Percentiles rank a stretch among this genome's conserved stretches.
Conservation (phyloP, 2,113 vertebrate species). For the Mesembrinibis cayennensis region DNA sequence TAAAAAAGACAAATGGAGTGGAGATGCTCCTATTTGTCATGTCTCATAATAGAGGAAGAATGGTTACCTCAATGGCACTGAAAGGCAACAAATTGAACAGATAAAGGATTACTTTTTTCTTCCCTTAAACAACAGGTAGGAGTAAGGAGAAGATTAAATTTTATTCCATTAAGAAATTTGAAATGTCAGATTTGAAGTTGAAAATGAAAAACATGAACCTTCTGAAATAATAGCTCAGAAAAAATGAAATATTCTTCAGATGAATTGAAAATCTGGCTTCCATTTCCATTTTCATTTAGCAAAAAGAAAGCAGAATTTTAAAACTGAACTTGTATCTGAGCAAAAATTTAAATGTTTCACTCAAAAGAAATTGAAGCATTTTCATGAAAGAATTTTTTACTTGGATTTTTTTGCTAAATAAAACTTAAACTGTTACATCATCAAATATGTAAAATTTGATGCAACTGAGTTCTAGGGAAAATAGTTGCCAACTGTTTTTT, state of each 20-base stretch:
- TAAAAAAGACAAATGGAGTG: not conserved
- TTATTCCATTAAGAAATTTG: not conserved
- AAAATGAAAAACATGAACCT: not conserved
- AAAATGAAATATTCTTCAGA: not conserved
- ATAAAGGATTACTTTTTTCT: not conserved
- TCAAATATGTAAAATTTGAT: not conserved
- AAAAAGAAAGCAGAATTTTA: not conserved
- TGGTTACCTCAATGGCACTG: not conserved
- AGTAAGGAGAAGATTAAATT: not conserved
- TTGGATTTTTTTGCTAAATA: not conserved
- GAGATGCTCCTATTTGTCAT: not conserved
- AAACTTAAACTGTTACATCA: not conserved
- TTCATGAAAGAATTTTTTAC: not conserved
- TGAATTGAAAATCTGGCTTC: not conserved
- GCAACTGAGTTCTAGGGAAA: not conserved
- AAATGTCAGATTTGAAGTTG: not conserved
- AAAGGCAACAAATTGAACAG: not conserved
- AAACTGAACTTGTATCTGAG: not conserved
- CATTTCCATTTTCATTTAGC: not conserved
- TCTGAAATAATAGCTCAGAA: not conserved
- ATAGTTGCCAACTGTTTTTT: not conserved
- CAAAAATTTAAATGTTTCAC: not conserved
- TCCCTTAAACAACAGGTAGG: not conserved
- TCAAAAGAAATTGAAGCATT: not conserved
- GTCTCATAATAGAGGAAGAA: not conserved